These are phyloP conservation scores for Drosophila jambulina DNA, from an alignment of 1,140 invertebrate species.

Conservation along the genomic window DNA sequence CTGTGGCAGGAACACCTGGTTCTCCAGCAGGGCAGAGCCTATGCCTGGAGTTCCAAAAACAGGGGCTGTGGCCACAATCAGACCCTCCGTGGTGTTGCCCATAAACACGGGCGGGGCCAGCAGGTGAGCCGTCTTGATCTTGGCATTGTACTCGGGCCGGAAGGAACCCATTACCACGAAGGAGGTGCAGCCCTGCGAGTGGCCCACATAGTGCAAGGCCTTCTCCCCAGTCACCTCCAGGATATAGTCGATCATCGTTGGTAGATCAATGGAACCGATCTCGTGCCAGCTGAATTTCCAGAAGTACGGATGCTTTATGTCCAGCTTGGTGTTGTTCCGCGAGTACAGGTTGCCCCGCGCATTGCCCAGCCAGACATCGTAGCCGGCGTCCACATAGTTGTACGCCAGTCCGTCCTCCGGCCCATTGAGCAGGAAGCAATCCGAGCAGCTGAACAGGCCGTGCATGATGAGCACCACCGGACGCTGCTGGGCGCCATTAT, in stretches of 20 bases:
- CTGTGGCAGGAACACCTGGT: conserved; percentile 69
- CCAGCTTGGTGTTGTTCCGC: conserved; percentile 86
- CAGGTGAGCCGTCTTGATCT: conserved; percentile 86
- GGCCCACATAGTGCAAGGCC: conserved; percentile 88
- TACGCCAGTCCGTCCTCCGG: conserved; percentile 87
- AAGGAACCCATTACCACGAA: conserved; percentile 86
- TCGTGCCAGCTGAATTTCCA: conserved; percentile 89
- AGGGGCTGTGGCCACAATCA: conserved; percentile 69
- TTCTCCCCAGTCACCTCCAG: conserved; percentile 86
- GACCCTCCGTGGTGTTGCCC: conserved; percentile 85
- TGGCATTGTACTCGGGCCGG: conserved; percentile 87
- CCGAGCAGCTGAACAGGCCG: conserved; percentile 91
- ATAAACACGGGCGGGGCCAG: conserved; percentile 88
- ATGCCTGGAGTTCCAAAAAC: conserved; percentile 53
- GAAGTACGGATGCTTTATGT: conserved; percentile 86
- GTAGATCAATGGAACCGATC: conserved; percentile 89
- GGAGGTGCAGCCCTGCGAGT: conserved; percentile 87
- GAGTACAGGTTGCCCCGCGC: conserved; percentile 89
- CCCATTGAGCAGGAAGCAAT: conserved; percentile 90
- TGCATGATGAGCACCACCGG: conserved; percentile 90
- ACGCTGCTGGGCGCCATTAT: conserved; percentile 59
- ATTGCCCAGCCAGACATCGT: conserved; percentile 89
- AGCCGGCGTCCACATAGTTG: conserved; percentile 89
- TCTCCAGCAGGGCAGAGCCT: conserved; percentile 50
- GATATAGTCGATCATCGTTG: conserved; percentile 89